Percentiles rank a stretch among this genome's conserved stretches.
Evolutionary conservation across 2,797 vertebrate species (phyloP).

Genomic region (Neopelma chrysocephalum): DNA sequence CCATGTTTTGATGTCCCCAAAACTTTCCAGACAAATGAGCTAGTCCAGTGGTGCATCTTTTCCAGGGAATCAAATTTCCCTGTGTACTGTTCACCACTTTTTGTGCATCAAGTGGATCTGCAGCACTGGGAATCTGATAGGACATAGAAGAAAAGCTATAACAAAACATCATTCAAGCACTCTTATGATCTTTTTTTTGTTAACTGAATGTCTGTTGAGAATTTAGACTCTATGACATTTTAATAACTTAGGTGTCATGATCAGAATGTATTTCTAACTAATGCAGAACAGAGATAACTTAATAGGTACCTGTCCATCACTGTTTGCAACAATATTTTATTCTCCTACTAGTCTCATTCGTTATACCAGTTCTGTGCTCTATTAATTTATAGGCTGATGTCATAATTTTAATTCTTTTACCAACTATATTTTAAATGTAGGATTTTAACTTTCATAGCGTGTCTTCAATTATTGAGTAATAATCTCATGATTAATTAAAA

Average conservation of each 20-base stretch:
- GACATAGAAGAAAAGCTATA: not conserved
- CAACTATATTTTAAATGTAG: not conserved
- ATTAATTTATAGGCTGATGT: not conserved
- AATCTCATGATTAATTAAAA: not conserved
- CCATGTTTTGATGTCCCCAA: not conserved
- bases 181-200: not conserved
- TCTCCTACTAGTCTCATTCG: not conserved
- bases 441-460: not conserved
- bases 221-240: not conserved
- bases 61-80: not conserved
- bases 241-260: not conserved
- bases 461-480: not conserved
- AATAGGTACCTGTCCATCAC: not conserved
- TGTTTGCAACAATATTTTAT: not conserved
- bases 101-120: not conserved
- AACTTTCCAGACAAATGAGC: not conserved
- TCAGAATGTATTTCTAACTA: not conserved
- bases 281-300: not conserved
- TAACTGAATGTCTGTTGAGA: not conserved
- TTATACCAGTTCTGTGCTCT: not conserved
- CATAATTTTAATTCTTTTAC: not conserved
- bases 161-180: not conserved
- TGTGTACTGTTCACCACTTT: not conserved
- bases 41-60: not conserved
- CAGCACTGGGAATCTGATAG: not conserved